A percentile compares a stretch with the other conserved stretches of the same genome.
These are phyloP conservation scores for Drosophila phalerata DNA, from an alignment of 2,888 invertebrate species.

Conservation along the genomic window DNA sequence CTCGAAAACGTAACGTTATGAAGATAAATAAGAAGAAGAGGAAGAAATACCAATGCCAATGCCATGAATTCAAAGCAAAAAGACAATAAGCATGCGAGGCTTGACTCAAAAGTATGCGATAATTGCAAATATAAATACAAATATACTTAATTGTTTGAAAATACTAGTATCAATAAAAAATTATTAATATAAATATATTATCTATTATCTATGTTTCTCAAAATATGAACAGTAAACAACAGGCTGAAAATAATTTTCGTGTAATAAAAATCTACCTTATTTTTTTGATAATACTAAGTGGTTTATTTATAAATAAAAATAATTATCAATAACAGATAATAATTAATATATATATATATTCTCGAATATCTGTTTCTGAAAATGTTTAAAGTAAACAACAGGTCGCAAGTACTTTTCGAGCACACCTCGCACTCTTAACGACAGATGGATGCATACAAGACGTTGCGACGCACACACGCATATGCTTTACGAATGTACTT, in stretches of 20 bases:
- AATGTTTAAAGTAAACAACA: background rate
- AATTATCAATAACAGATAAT: background rate
- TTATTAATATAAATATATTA: background rate
- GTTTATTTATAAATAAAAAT: background rate
- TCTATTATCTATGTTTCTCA: background rate
- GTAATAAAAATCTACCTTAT: no score
- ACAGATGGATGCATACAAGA: constrained; percentile 45
- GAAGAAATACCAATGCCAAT: constrained; percentile 35
- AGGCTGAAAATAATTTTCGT: constrained; percentile 6
- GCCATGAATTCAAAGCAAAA: constrained; percentile 43
- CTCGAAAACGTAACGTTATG: constrained; percentile 50
- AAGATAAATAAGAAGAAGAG: constrained; percentile 27
- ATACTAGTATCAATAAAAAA: no score
- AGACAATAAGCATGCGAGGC: constrained; percentile 48
- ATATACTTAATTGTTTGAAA: no score
- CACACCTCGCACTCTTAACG: constrained; percentile 38
- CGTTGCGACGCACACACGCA: constrained; percentile 18
- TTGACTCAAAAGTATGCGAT: constrained; percentile 18
- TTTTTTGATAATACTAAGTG: background rate
- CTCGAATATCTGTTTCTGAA: background rate
- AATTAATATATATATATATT: no score
- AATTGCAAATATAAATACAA: constrained; percentile 5
- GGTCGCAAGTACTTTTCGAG: constrained; percentile 9
- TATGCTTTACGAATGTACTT: constrained; percentile 34
- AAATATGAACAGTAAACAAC: background rate